These are phyloP conservation scores for Molossus molossus DNA, from an alignment of 2,797 vertebrate genomes.

Conservation along the genomic window DNA sequence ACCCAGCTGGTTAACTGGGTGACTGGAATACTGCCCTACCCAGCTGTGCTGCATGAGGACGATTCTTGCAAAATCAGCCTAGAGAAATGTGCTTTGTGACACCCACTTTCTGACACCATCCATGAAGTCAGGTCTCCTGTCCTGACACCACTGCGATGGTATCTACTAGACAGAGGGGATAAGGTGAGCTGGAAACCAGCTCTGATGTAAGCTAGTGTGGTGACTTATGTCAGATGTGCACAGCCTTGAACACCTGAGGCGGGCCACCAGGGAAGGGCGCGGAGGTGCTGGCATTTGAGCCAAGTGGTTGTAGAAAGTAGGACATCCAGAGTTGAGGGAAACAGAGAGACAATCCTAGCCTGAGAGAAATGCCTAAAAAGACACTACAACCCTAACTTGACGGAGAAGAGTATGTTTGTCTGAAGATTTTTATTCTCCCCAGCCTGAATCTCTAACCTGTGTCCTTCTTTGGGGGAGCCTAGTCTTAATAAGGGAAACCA, in stretches of 20 bases:
- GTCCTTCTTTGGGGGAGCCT: conserved; percentile 37
- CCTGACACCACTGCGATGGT: background rate
- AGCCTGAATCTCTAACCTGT: background rate
- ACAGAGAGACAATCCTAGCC: background rate
- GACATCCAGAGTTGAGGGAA: background rate
- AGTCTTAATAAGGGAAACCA: conserved; percentile 77
- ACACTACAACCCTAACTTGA: background rate
- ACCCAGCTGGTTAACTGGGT: background rate
- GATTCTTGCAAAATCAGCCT: background rate
- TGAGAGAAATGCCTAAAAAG: background rate
- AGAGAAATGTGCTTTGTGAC: background rate
- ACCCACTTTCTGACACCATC: background rate
- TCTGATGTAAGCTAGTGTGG: background rate
- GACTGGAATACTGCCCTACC: background rate
- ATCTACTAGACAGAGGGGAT: background rate
- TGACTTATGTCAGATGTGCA: background rate
- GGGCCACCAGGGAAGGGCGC: too few species aligned
- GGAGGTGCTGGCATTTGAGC: background rate
- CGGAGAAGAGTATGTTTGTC: background rate
- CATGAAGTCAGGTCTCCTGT: background rate
- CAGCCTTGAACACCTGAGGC: background rate
- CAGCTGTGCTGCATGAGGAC: background rate
- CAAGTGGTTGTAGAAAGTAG: background rate
- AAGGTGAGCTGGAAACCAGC: background rate
- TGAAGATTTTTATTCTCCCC: background rate